phyloP scores from a whole-genome alignment of 2,797 vertebrate genomes.

The Molossus alvarezi region DNA sequence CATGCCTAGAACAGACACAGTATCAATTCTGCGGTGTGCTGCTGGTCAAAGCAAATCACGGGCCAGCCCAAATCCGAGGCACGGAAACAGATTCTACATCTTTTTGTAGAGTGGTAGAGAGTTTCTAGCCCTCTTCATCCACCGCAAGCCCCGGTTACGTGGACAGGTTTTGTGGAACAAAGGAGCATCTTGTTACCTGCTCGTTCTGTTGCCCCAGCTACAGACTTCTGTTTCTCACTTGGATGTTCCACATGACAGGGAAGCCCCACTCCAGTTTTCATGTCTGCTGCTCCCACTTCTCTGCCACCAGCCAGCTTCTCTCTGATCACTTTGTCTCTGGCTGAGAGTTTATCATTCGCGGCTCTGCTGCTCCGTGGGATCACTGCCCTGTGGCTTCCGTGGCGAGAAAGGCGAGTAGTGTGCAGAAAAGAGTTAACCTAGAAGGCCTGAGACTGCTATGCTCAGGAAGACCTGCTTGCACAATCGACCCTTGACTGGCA shows the following conservation, averaged over 20 bases:
- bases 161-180: not conserved
- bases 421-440: not conserved
- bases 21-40: not conserved
- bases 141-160: not conserved
- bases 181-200: not conserved
- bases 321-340: not conserved
- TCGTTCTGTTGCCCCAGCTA: not conserved
- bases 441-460: not conserved
- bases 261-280: not conserved
- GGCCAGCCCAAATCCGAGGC: not conserved
- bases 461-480: not conserved
- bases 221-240: not conserved
- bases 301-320: not conserved
- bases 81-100: not conserved
- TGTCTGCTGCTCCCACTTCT: not conserved
- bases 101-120: not conserved
- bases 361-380: not conserved
- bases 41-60: not conserved
- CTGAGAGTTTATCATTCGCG: not conserved
- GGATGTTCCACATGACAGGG: fast-evolving
- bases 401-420: not conserved
- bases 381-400: not conserved
- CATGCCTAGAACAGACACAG: not conserved
- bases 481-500: not conserved
- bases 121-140: not conserved